Base-by-base conservation (phyloP, 1,140 invertebrate genomes). In the Oedothorax gibbosus region DNA sequence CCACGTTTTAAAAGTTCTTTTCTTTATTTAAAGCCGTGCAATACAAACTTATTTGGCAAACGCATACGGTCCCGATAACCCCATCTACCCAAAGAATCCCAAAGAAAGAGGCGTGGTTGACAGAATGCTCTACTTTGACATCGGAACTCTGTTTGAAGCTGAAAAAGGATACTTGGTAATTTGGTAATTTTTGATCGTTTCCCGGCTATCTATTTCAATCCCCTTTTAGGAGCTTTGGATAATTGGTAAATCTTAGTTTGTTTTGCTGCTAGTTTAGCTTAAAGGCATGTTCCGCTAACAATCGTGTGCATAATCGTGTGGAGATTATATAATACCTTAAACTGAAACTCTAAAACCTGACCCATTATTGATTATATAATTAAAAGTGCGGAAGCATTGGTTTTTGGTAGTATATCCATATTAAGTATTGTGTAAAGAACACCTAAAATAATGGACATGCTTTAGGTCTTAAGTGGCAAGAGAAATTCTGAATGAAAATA, bases 21-120 rank as follows among this genome's bases (percentile, higher is more conserved):
- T n/a, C 1, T 72, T 83, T 68, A 56, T 35, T 35, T 35, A 5
- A 35, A 87, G 87, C 87, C 88, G 89, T 7, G 89, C 89, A 12
- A 89, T 90, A 8, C 88, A 87, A 86, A 86, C 87, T 8, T 90
- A 90, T 79, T 69, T 90, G 49, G 87, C 88, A 11, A 87, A 88
- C 50, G 87, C 89, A 78, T 90, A 89, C 73, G 88, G 87, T 14
- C 88, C 88, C 64, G 87, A 89, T 65, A 86, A 80, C 51, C 35
- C 78, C 11, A 72, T 90, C 4, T 90, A 89, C 69, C 89, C 89
- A 2, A 88, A 86, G 73, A 88, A 89, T 84, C 86, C 87, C 11
- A 85, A 87, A 49, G 85, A 88, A 60, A 87, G 89, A 51, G 89
- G 89, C 12, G 75, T 87, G 15, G 87, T 89, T 53, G 88, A 89